phyloP scores from a whole-genome alignment of 2,888 invertebrate species.

The Drosophila seclusa region DNA sequence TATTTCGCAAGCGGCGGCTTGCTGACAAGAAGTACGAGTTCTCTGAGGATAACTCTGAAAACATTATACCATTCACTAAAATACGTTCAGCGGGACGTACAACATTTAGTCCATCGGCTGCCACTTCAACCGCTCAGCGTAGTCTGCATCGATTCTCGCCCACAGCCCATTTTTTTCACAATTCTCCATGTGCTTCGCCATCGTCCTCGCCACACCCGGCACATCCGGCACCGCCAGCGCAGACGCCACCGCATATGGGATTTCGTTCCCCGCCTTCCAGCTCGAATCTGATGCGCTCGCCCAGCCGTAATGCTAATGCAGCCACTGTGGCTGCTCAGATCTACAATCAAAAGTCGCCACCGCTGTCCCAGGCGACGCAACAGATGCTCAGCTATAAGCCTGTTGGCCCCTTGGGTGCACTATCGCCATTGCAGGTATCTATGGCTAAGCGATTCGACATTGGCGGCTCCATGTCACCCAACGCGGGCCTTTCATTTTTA shows the following conservation, averaged over 20 bases:
- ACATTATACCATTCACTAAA: slow-evolving; percentile 86
- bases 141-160: slow-evolving; percentile 72
- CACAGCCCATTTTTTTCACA: slow-evolving; percentile 82
- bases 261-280: slow-evolving; percentile 82
- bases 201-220: slow-evolving; percentile 83
- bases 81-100: slow-evolving; percentile 74
- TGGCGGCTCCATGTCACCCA: slow-evolving; percentile 83
- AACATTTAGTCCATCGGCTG: slow-evolving; percentile 42
- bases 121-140: slow-evolving; percentile 58
- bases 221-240: slow-evolving; percentile 68
- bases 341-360: slow-evolving; percentile 81
- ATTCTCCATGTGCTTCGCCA: slow-evolving; percentile 85
- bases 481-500: slow-evolving; percentile 80
- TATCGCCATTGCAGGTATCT: slow-evolving; percentile 84
- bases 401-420: slow-evolving; percentile 81
- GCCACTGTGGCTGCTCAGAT: slow-evolving; percentile 65
- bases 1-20: slow-evolving; percentile 92
- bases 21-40: slow-evolving; percentile 97
- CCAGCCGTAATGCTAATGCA: slow-evolving; percentile 75
- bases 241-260: slow-evolving; percentile 72
- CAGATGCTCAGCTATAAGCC: slow-evolving; percentile 83
- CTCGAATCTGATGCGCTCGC: slow-evolving; percentile 81
- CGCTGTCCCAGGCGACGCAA: slow-evolving; percentile 80
- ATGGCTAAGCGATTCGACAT: slow-evolving; percentile 83
- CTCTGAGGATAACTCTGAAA: slow-evolving; percentile 91